These are phyloP conservation scores for Bubo bubo DNA, from an alignment of 2,113 vertebrate genomes.

Conservation along the genomic window DNA sequence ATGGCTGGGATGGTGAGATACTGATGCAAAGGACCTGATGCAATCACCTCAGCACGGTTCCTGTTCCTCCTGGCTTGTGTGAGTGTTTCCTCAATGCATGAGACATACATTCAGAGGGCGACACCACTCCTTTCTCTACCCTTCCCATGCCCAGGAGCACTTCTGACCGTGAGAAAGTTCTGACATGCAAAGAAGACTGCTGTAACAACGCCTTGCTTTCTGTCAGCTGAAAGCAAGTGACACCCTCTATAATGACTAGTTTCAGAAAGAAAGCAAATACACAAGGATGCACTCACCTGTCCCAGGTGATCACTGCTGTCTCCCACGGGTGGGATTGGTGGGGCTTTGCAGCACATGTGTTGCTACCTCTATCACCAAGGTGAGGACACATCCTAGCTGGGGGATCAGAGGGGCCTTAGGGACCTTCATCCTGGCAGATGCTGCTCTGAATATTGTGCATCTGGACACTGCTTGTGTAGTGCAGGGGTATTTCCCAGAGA, in stretches of 20 bases:
- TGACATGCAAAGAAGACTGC: conserved; percentile 35
- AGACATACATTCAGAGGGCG: conserved; percentile 25
- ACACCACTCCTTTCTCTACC: conserved; percentile 48
- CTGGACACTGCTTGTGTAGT: neutral
- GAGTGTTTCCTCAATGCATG: conserved; percentile 50
- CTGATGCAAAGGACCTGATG: conserved; percentile 17
- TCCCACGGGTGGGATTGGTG: neutral
- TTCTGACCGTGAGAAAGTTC: conserved; percentile 62
- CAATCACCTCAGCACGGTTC: conserved; percentile 15
- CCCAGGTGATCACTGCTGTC: neutral
- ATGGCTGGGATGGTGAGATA: neutral
- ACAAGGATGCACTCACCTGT: neutral
- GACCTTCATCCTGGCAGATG: neutral
- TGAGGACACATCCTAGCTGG: neutral
- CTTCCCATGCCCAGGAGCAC: conserved; percentile 31
- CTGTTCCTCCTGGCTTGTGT: conserved; percentile 40
- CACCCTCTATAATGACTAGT: conserved; percentile 58
- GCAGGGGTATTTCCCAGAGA: neutral
- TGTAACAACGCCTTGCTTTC: conserved; percentile 42
- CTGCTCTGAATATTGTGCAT: neutral
- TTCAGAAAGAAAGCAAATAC: conserved; percentile 57
- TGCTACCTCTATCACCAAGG: neutral
- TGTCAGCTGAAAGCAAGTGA: conserved; percentile 65
- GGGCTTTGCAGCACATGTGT: neutral
- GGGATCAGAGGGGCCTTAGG: neutral